phyloP scores from a whole-genome alignment of 2,113 vertebrate genomes.

The Lophura nycthemera region DNA sequence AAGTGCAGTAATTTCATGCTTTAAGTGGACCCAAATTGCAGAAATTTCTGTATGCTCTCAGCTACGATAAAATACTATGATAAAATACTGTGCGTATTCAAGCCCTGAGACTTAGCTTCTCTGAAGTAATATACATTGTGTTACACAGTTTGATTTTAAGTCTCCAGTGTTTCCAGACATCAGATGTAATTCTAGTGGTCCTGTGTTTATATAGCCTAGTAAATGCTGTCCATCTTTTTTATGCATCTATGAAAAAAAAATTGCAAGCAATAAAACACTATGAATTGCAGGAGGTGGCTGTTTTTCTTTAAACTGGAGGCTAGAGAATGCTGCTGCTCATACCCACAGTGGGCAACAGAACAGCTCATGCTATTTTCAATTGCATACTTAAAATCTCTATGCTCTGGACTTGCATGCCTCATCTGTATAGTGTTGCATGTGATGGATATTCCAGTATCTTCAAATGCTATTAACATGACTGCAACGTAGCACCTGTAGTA shows the following conservation, averaged over 20 bases:
- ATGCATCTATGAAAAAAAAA: neutral
- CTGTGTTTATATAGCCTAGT: neutral
- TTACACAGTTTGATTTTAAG: neutral
- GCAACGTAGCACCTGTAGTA: neutral
- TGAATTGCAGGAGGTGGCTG: neutral
- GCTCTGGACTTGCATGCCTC: neutral
- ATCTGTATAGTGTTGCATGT: fast-evolving
- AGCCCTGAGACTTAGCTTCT: neutral
- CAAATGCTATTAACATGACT: neutral
- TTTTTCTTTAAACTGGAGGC: neutral
- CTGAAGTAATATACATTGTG: neutral
- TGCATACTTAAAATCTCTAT: neutral
- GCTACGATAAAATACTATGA: neutral
- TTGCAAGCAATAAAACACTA: neutral
- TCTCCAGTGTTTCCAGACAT: neutral
- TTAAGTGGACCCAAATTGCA: fast-evolving
- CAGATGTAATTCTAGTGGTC: neutral
- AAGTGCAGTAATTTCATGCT: neutral
- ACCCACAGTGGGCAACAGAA: neutral
- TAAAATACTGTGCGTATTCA: neutral
- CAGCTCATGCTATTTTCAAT: neutral
- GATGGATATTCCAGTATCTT: neutral
- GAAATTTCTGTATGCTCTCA: neutral
- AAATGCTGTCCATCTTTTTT: neutral
- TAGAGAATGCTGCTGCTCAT: neutral